Evolutionary conservation across 2,797 vertebrate genomes (phyloP).

Genomic region (Oophaga sylvatica): DNA sequence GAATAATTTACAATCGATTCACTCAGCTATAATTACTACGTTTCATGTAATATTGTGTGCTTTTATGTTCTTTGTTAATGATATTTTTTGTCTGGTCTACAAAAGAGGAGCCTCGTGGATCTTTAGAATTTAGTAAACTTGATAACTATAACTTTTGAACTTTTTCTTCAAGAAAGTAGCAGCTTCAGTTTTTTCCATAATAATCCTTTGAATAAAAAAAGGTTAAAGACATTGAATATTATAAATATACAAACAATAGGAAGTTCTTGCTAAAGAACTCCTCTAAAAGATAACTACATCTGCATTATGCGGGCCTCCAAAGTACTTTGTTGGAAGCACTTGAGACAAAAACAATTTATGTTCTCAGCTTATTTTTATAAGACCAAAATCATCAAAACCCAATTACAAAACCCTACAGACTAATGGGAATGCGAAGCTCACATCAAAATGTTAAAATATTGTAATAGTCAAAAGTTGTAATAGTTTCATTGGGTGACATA

Average conservation of each 20-base stretch:
- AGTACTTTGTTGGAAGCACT: neutral
- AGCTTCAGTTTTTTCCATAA: no score
- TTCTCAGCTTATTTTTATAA: neutral
- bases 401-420: neutral
- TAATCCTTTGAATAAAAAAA: no score
- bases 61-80: no score
- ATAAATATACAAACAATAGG: neutral
- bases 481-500: conserved; percentile 47
- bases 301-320: neutral
- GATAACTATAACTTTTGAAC: no score
- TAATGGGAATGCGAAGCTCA: conserved; percentile 13
- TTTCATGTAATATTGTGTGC: no score
- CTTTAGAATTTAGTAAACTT: no score
- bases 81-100: no score
- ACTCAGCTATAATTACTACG: no score
- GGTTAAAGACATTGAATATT: neutral
- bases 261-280: neutral
- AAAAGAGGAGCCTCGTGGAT: no score
- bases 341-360: conserved; percentile 21
- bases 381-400: conserved; percentile 13
- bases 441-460: conserved; percentile 19
- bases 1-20: no score
- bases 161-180: no score
- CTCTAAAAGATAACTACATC: neutral
- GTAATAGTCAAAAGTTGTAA: conserved; percentile 37